Base-by-base conservation (phyloP, 1,140 invertebrate species). In the Bombus sibiricus region DNA sequence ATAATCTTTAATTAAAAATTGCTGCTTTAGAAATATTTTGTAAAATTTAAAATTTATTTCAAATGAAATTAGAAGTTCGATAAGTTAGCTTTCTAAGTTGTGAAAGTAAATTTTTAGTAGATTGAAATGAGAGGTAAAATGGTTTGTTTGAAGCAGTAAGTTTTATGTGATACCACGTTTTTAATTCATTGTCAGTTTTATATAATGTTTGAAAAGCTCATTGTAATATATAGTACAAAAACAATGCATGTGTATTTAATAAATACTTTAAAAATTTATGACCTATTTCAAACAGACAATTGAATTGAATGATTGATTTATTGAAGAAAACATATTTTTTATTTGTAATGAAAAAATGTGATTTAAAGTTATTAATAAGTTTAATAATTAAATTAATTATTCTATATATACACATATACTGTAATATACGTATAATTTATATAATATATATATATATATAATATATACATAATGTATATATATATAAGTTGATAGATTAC, bases 151-250 rank as follows among this genome's bases (percentile, higher is more conserved):
- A 57, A 32, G 9, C 9, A 12, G 2, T 5, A 69, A 39, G 15
- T 64, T 71, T 4, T 18, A 25, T 9, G 28, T 2, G 1, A 57
- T 34, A 12, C 18, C 76, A 77, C 73, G 73, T 25, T 64, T 66
- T 9, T 83, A 73, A n/a, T n/a, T 25, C 18, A 68, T 62, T 77
- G 81, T 57, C 81, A 76, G 43, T 77, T 57, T 34, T 53, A 68
- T 47, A 77, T 34, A 83, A 68, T 83, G 62, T 68, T 62, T 77
- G 43, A 77, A 83, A 69, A 41, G 28, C 62, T 43, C 72, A 83
- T 83, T 76, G 62, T 53, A 47, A n/a, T 62, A 62, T 32, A 64
- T 22, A 62, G 15, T 6, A 47, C 15, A 47, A 47, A 47, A 47
- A 6, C 12, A 28, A 6, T 59, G 13, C 62, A 9, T 43, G 8